A percentile compares a stretch with the other conserved stretches of the same genome.
Conservation (phyloP, 2,113 vertebrate genomes). For the Helogale parvula region DNA sequence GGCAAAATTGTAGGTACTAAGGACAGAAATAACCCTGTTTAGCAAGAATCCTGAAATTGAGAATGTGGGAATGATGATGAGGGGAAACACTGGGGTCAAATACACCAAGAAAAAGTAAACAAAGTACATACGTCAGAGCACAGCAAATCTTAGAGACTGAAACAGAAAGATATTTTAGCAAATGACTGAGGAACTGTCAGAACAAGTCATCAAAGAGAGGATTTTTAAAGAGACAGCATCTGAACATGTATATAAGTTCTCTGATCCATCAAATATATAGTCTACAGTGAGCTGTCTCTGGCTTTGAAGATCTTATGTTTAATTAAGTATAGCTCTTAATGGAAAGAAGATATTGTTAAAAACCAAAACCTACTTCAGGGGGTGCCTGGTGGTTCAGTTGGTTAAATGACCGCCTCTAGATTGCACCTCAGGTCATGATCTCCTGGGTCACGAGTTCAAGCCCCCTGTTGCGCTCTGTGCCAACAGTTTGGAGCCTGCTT, state of each 20-base stretch:
- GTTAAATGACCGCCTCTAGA: too few species aligned
- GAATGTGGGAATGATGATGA: background rate
- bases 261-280: background rate
- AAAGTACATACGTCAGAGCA: background rate
- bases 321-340: background rate
- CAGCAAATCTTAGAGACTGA: background rate
- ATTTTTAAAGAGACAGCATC: background rate
- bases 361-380: background rate
- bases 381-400: too few species aligned
- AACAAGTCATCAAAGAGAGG: background rate
- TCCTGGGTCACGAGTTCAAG: too few species aligned
- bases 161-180: background rate
- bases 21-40: background rate
- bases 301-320: background rate
- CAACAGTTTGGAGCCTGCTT: too few species aligned
- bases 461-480: too few species aligned
- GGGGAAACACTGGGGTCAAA: background rate
- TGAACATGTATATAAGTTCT: background rate
- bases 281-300: background rate
- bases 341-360: background rate
- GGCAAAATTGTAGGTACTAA: background rate
- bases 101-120: background rate
- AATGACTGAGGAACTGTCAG: background rate
- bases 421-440: too few species aligned
- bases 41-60: background rate